These are phyloP conservation scores for Chunga burmeisteri DNA, from an alignment of 2,113 vertebrate genomes.

Conservation along the genomic window DNA sequence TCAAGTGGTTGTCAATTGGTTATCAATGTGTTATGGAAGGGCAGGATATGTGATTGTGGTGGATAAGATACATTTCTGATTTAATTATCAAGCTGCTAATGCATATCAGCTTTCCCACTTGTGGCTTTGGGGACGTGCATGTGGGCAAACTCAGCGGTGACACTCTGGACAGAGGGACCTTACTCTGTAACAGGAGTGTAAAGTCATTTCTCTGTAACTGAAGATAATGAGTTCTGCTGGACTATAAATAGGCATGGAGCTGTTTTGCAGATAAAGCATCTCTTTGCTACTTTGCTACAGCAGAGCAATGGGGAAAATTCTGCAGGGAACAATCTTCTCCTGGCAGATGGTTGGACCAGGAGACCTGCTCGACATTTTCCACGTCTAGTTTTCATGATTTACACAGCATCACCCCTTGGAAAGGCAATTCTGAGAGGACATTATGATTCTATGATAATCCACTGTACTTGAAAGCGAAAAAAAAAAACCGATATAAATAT, in stretches of 20 bases:
- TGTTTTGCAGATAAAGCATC: conserved; percentile 37
- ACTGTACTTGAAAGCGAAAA: background rate
- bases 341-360: conserved; percentile 25
- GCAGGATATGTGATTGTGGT: background rate
- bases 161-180: background rate
- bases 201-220: background rate
- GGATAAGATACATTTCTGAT: background rate
- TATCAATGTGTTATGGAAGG: background rate
- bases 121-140: background rate
- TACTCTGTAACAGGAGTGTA: background rate
- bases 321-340: conserved; percentile 45
- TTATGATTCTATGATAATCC: conserved; percentile 1
- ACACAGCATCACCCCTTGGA: background rate
- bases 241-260: background rate
- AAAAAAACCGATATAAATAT: background rate
- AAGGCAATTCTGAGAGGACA: conserved; percentile 26
- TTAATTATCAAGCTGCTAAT: background rate
- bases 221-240: conserved; percentile 31
- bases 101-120: background rate
- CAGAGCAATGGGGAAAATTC: conserved; percentile 12
- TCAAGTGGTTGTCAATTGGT: background rate
- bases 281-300: background rate
- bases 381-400: conserved; percentile 53
- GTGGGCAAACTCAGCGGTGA: background rate
- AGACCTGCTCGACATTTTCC: conserved; percentile 16